phyloP scores from a whole-genome alignment of 1,140 invertebrate genomes.

The Sitodiplosis mosellana region DNA sequence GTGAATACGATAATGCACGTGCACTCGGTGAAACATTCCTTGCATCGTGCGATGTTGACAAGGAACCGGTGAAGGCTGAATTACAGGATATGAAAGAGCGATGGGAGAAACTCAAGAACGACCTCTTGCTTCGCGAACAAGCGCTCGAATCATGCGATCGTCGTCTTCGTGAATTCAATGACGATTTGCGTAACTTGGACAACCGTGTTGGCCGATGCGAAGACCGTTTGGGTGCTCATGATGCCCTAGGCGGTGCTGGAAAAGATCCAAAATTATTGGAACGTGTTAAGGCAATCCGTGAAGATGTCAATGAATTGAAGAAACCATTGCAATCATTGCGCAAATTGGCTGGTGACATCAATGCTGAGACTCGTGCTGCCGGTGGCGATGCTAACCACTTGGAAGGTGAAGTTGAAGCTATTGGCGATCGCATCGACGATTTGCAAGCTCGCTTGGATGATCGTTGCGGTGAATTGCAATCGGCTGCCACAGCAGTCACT shows the following conservation, averaged over 20 bases:
- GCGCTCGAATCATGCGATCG: conserved; percentile 69
- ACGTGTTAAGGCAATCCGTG: conserved; percentile 55
- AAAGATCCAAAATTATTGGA: conserved; percentile 68
- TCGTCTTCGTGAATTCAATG: conserved; percentile 66
- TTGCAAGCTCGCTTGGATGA: conserved; percentile 60
- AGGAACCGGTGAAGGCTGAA: conserved; percentile 71
- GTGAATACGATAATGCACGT: conserved; percentile 78
- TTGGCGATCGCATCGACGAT: conserved; percentile 60
- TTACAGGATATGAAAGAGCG: conserved; percentile 59
- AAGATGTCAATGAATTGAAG: conserved; percentile 54
- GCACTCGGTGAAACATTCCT: conserved; percentile 72
- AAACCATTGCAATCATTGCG: conserved; percentile 56
- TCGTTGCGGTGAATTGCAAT: conserved; percentile 61
- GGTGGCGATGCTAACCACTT: conserved; percentile 55
- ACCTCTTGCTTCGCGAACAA: conserved; percentile 41
- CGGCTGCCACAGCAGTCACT: conserved; percentile 67
- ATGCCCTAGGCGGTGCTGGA: conserved; percentile 54
- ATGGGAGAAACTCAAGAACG: conserved; percentile 82
- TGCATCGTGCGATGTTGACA: conserved; percentile 70
- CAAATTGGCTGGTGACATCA: conserved; percentile 52
- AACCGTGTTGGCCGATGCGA: conserved; percentile 70
- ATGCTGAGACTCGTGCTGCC: conserved; percentile 43
- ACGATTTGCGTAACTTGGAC: conserved; percentile 63
- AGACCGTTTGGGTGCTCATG: conserved; percentile 66
- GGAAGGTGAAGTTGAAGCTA: conserved; percentile 53